A percentile compares a stretch with the other conserved stretches of the same genome.
These are phyloP conservation scores for Cyanoramphus novaezelandiae DNA, from an alignment of 2,113 vertebrate species.

Conservation along the genomic window DNA sequence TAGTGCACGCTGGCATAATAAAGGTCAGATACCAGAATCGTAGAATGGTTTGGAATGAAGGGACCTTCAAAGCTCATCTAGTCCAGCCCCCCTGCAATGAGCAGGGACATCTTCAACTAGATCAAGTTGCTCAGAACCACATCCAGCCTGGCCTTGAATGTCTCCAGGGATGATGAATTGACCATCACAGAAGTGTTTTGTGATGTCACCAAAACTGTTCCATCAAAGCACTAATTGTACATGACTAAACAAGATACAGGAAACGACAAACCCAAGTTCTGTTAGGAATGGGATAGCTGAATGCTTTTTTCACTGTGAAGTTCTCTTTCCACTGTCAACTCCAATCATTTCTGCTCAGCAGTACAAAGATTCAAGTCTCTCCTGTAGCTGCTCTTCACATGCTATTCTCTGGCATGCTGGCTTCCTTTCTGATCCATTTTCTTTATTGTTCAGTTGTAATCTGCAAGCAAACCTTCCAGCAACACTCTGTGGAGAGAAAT, in stretches of 20 bases:
- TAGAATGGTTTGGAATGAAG: background rate
- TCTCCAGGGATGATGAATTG: background rate
- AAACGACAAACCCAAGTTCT: background rate
- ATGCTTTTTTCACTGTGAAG: background rate
- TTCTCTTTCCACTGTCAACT: background rate
- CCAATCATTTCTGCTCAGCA: background rate
- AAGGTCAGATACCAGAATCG: background rate
- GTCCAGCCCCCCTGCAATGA: background rate
- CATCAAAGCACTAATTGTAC: background rate
- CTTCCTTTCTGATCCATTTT: slow-evolving; percentile 21
- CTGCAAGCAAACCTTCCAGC: background rate
- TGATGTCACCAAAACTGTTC: background rate
- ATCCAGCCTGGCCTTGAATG: background rate
- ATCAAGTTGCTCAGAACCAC: background rate
- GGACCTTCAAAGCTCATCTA: background rate
- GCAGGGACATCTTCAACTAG: background rate
- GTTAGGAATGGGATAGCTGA: background rate
- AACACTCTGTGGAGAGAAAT: background rate
- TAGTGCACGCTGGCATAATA: background rate
- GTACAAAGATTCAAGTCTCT: background rate
- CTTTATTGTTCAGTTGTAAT: background rate
- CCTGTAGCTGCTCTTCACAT: background rate
- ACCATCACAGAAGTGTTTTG: background rate
- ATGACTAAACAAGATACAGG: background rate
- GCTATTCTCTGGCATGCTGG: background rate